These are phyloP conservation scores for Eudyptes chrysolophus DNA, from an alignment of 2,113 vertebrate genomes.

Conservation along the genomic window DNA sequence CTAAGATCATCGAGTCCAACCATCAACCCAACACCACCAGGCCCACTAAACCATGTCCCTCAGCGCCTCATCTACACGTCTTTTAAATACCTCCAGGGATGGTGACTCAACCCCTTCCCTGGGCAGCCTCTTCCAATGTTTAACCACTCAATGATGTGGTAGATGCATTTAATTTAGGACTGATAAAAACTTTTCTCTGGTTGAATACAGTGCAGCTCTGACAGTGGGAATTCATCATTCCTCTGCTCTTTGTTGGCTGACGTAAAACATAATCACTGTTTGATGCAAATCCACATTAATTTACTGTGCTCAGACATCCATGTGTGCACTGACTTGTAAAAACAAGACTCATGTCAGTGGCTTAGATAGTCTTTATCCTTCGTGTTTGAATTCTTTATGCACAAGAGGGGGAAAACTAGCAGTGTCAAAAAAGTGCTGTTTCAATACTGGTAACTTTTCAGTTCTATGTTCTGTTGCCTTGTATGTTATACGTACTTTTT, in stretches of 20 bases:
- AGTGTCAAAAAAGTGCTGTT: not conserved
- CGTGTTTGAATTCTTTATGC: not conserved
- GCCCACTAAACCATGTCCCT: no score
- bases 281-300: slow-evolving; percentile 15
- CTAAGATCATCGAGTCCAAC: no score
- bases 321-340: slow-evolving; percentile 1
- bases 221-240: not conserved
- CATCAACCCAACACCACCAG: no score
- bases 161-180: not conserved
- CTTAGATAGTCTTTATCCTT: not conserved
- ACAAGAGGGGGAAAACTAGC: not conserved
- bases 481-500: not conserved
- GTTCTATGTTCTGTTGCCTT: not conserved
- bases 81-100: no score
- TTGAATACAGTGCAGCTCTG: not conserved
- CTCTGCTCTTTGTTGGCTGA: not conserved
- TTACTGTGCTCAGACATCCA: not conserved
- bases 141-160: not conserved
- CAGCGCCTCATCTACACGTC: no score
- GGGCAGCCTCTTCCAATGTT: no score
- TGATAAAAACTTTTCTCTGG: not conserved
- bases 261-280: not conserved
- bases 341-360: not conserved
- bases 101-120: no score
- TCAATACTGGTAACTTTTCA: not conserved